These are phyloP conservation scores for Pipistrellus pipistrellus DNA, from an alignment of 2,797 vertebrate species.

Conservation along the genomic window DNA sequence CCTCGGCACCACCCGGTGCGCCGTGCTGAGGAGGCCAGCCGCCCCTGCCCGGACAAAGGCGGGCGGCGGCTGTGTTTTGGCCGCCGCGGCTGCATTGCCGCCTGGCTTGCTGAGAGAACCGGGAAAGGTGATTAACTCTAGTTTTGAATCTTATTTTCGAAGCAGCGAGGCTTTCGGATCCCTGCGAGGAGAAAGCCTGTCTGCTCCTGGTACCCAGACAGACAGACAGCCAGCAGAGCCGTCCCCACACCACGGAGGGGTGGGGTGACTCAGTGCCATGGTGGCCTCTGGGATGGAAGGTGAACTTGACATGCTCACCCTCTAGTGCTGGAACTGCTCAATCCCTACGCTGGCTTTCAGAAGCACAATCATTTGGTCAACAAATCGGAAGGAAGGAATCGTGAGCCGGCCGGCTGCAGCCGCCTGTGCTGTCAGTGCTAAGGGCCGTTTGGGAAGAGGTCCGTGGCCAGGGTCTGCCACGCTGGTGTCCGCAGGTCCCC, in stretches of 20 bases:
- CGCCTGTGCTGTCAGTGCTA: rapidly evolving
- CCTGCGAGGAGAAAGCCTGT: not conserved
- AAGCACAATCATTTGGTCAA: not conserved
- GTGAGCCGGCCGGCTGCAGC: rapidly evolving
- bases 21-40: too few species aligned
- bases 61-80: not conserved
- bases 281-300: too few species aligned
- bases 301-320: not conserved
- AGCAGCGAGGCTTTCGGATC: not conserved
- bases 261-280: too few species aligned
- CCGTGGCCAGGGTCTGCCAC: not conserved
- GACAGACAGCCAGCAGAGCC: not conserved
- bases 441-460: not conserved
- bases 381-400: not conserved
- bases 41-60: not conserved
- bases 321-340: not conserved
- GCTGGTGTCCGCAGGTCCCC: not conserved
- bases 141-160: not conserved
- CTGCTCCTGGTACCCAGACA: not conserved
- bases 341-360: not conserved
- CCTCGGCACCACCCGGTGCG: not conserved
- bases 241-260: not conserved
- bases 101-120: not conserved
- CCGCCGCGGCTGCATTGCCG: too few species aligned
- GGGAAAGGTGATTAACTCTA: not conserved